A percentile compares a stretch with the other conserved stretches of the same genome.
Evolutionary conservation across 2,888 invertebrate species (phyloP).

Genomic region (Lasioglossum zephyrum): DNA sequence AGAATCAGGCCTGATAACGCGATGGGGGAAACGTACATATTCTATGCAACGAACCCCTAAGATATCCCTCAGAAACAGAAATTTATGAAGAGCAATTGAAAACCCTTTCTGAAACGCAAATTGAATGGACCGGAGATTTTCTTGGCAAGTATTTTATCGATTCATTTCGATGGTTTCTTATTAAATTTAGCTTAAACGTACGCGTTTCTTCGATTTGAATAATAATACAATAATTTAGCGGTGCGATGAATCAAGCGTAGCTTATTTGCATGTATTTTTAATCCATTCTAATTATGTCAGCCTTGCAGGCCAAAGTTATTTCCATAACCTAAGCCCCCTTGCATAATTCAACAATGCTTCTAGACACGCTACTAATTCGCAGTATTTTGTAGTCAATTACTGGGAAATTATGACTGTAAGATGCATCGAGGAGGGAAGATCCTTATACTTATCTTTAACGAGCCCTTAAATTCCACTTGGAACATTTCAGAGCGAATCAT

Average conservation of each 20-base stretch:
- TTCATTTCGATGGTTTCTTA: neutral
- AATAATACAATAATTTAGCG: neutral
- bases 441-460: slow-evolving; percentile 3
- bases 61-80: neutral
- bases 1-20: neutral
- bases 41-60: neutral
- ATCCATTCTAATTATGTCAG: slow-evolving; percentile 34
- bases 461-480: slow-evolving; percentile 10
- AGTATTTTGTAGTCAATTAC: slow-evolving; percentile 52
- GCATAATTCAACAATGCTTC: slow-evolving; percentile 41
- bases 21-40: neutral
- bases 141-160: neutral
- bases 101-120: neutral
- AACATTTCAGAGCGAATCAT: neutral
- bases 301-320: slow-evolving; percentile 4
- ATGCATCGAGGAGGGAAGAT: slow-evolving; percentile 5
- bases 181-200: neutral
- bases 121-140: neutral
- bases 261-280: slow-evolving; percentile 39
- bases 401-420: slow-evolving; percentile 39
- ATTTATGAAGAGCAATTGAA: neutral
- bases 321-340: slow-evolving; percentile 30
- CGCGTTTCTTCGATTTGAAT: neutral
- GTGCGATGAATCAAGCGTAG: slow-evolving; percentile 24
- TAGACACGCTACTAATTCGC: slow-evolving; percentile 27